phyloP scores from a whole-genome alignment of 1,140 invertebrate species.

The Physella acuta region DNA sequence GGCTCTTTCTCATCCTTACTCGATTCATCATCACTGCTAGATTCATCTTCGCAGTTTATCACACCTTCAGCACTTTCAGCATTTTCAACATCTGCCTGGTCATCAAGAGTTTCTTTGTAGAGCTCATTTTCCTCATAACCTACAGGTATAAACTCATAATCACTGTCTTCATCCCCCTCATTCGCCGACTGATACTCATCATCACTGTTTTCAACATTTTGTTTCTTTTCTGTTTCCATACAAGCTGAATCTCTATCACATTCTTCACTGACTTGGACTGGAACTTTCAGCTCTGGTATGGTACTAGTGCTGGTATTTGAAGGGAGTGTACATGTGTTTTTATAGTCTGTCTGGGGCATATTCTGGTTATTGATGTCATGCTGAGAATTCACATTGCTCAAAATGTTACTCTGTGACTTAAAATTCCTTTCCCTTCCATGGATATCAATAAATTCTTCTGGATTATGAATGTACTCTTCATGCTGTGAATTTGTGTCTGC shows the following conservation, averaged over 20 bases:
- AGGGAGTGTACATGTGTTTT: background rate
- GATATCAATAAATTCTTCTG: constrained; percentile 13
- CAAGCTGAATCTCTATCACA: too few species aligned
- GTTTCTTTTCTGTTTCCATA: background rate
- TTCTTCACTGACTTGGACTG: constrained; percentile 13
- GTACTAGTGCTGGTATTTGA: background rate
- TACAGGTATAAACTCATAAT: background rate
- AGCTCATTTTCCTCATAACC: background rate
- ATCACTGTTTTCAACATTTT: constrained; percentile 18
- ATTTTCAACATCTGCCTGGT: background rate
- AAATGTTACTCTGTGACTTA: background rate
- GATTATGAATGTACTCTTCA: constrained; percentile 8
- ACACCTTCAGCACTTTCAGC: background rate
- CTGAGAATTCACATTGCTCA: too few species aligned
- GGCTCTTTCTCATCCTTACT: constrained; percentile 37
- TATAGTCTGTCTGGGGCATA: background rate
- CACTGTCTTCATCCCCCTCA: constrained; percentile 23
- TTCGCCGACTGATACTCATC: constrained; percentile 29
- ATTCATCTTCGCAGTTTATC: background rate
- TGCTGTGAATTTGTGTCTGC: background rate
- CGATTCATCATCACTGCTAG: constrained; percentile 28
- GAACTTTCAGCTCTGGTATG: background rate
- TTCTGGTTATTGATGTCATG: background rate
- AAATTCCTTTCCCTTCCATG: background rate
- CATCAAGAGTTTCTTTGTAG: background rate